phyloP scores from a whole-genome alignment of 2,113 vertebrate species.

The Corythoichthys haematopterus region DNA sequence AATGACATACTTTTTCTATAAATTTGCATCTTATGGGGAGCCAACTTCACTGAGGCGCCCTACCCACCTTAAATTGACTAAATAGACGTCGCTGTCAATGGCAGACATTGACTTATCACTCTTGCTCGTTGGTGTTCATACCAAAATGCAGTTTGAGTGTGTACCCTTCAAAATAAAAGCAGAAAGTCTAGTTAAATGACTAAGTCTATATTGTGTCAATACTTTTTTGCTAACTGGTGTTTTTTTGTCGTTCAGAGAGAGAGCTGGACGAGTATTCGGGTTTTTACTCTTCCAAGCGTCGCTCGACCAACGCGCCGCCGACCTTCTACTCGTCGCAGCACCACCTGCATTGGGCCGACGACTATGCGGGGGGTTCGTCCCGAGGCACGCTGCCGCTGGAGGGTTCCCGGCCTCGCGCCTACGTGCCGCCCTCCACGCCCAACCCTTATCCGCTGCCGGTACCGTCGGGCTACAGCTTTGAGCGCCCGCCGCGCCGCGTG shows the following conservation, averaged over 20 bases:
- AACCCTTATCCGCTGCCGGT: constrained; percentile 74
- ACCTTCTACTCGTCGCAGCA: constrained; percentile 76
- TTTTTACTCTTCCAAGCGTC: constrained; percentile 77
- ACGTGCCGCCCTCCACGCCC: constrained; percentile 69
- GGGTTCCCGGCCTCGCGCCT: constrained; percentile 68
- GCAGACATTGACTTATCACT: too few relatives aligned
- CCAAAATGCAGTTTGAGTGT: too few relatives aligned
- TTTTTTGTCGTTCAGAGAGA: constrained; percentile 66
- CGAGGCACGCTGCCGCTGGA: constrained; percentile 81
- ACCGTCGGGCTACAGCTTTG: constrained; percentile 53
- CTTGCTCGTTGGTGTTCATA: too few relatives aligned
- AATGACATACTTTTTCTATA: too few relatives aligned
- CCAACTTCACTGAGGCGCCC: background rate
- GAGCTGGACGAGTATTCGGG: constrained; percentile 85
- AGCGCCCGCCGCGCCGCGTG: constrained; percentile 68
- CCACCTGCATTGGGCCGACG: constrained; percentile 69
- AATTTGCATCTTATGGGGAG: too few relatives aligned
- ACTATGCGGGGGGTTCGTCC: constrained; percentile 63
- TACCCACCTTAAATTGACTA: too few relatives aligned
- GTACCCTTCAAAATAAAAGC: too few relatives aligned
- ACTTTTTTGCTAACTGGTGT: background rate
- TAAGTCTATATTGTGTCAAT: too few relatives aligned
- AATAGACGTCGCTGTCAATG: too few relatives aligned
- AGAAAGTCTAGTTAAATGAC: too few relatives aligned
- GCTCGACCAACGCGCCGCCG: constrained; percentile 67